Conservation (phyloP, 2,888 invertebrate species). For the Zele albiditarsus region DNA sequence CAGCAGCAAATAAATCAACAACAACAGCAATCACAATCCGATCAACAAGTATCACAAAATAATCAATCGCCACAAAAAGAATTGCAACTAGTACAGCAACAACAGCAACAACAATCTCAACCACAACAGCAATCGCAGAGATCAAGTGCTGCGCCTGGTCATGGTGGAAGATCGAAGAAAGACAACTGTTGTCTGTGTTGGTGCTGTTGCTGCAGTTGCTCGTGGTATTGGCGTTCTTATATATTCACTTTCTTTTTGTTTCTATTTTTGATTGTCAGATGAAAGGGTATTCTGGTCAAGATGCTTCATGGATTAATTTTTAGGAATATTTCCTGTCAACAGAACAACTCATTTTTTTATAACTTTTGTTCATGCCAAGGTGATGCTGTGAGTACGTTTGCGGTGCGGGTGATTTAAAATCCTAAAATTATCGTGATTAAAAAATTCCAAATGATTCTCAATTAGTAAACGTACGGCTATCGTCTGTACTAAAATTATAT, state of each 20-base stretch:
- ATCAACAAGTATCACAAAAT: conserved; percentile 51
- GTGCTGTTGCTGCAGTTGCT: conserved; percentile 78
- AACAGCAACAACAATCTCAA: conserved; percentile 67
- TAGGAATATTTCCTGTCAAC: too few species aligned
- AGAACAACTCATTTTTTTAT: too few species aligned
- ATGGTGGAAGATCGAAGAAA: conserved; percentile 75
- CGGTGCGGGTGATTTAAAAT: too few species aligned
- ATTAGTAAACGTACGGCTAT: too few species aligned
- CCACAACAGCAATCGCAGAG: conserved; percentile 56
- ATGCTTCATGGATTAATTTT: too few species aligned
- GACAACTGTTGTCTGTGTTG: conserved; percentile 78
- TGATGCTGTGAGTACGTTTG: too few species aligned
- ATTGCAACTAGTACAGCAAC: conserved; percentile 56
- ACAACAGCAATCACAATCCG: conserved; percentile 52
- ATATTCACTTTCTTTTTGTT: not conserved
- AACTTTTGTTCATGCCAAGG: too few species aligned
- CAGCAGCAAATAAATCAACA: conserved; percentile 60
- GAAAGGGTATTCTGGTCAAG: too few species aligned
- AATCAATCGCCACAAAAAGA: conserved; percentile 35
- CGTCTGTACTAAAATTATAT: too few species aligned
- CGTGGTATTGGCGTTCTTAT: conserved; percentile 73
- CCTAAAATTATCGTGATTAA: too few species aligned
- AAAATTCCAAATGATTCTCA: too few species aligned
- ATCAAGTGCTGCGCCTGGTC: conserved; percentile 73
- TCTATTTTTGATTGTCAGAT: too few species aligned